Conservation (phyloP, 2,888 invertebrate genomes). For the Eledona agricola region DNA sequence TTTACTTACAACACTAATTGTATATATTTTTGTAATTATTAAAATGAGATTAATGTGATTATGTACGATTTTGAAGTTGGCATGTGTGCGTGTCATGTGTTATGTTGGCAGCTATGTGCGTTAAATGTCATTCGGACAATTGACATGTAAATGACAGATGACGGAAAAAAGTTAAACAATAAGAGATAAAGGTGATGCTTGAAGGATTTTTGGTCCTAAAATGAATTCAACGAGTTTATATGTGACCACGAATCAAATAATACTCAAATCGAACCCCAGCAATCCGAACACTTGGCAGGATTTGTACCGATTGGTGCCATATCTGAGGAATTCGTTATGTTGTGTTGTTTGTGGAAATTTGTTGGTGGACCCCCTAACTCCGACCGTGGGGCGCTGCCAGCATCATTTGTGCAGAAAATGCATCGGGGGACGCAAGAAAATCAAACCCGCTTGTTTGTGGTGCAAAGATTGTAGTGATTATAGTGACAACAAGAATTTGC, state of each 20-base stretch:
- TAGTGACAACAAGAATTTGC: constrained; percentile 81
- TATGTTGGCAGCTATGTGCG: constrained; percentile 4
- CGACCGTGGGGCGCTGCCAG: constrained; percentile 80
- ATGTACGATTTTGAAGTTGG: not conserved
- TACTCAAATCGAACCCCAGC: constrained; percentile 76
- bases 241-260: constrained; percentile 82
- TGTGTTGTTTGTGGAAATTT: constrained; percentile 90
- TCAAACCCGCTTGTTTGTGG: constrained; percentile 85
- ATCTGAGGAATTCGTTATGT: constrained; percentile 85
- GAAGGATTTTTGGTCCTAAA: constrained; percentile 41
- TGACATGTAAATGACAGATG: too few species aligned
- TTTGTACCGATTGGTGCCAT: constrained; percentile 83
- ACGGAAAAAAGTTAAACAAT: constrained; percentile 28
- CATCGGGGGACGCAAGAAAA: constrained; percentile 83
- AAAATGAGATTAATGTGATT: constrained; percentile 21
- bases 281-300: constrained; percentile 82
- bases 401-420: constrained; percentile 90
- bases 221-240: constrained; percentile 87
- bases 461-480: constrained; percentile 87
- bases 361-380: constrained; percentile 82
- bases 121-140: too few species aligned
- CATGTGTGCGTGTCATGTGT: not conserved
- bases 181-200: constrained; percentile 19
- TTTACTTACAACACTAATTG: constrained; percentile 30
- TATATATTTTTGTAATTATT: constrained; percentile 39